Percentiles rank a stretch among this genome's conserved stretches.
Conservation (phyloP, 2,797 vertebrate genomes). For the Anniella stebbinsi region DNA sequence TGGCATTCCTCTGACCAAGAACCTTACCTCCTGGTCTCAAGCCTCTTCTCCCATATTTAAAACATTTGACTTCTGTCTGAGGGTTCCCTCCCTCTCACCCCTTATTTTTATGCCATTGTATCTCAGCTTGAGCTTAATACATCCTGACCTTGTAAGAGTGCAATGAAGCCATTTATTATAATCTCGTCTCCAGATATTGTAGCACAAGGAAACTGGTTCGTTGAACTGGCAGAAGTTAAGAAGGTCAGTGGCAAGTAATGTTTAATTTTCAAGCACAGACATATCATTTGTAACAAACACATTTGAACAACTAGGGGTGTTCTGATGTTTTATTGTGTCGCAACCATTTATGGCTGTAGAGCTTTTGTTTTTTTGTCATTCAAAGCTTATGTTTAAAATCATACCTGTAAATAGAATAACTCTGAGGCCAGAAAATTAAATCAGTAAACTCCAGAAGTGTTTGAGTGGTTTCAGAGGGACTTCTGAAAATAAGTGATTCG, state of each 20-base stretch:
- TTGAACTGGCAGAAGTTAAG: constrained; percentile 18
- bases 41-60: not conserved
- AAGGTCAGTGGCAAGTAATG: not conserved
- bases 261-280: constrained; percentile 28
- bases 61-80: not conserved
- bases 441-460: not conserved
- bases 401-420: constrained; percentile 52
- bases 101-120: not conserved
- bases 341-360: not conserved
- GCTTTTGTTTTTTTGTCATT: constrained; percentile 4
- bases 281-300: not conserved
- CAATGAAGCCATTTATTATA: not conserved
- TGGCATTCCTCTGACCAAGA: not conserved
- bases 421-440: not conserved
- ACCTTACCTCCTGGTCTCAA: not conserved
- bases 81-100: too few species aligned
- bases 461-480: not conserved
- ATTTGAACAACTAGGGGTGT: not conserved
- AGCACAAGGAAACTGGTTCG: not conserved
- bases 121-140: constrained; percentile 2
- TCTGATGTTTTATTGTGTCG: constrained; percentile 24
- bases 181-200: not conserved
- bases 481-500: not conserved
- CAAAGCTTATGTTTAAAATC: constrained; percentile 36
- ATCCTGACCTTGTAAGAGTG: not conserved